These are phyloP conservation scores for Lepus timidus DNA, from an alignment of 2,113 vertebrate genomes.

Conservation along the genomic window DNA sequence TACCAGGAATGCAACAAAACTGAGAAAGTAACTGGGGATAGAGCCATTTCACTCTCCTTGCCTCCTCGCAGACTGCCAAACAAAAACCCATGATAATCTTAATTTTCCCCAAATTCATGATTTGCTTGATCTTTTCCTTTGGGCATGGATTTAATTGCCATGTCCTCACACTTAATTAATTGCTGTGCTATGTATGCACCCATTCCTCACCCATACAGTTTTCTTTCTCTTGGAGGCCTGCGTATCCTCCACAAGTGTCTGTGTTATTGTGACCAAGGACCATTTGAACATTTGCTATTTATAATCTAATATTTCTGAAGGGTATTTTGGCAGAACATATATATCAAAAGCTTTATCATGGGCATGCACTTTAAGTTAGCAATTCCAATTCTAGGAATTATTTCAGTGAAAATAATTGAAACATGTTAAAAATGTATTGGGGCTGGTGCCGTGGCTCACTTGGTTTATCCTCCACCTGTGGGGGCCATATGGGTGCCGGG, in stretches of 20 bases:
- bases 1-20: background rate
- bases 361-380: background rate
- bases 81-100: background rate
- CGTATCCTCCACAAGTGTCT: background rate
- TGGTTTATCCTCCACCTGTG: too few relatives aligned
- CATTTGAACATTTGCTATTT: background rate
- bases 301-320: background rate
- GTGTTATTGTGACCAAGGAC: background rate
- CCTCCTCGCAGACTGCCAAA: background rate
- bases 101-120: background rate
- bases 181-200: background rate
- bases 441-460: too few relatives aligned
- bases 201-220: background rate
- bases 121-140: background rate
- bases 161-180: background rate
- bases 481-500: too few relatives aligned
- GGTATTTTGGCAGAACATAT: background rate
- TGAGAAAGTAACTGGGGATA: too few relatives aligned
- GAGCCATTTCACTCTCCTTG: background rate
- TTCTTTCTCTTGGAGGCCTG: background rate
- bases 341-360: background rate
- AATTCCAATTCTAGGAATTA: slow-evolving; percentile 32
- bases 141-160: background rate
- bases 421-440: background rate
- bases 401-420: slow-evolving; percentile 11